These are phyloP conservation scores for Caradrina kadenii DNA, from an alignment of 2,888 invertebrate genomes.

Conservation along the genomic window DNA sequence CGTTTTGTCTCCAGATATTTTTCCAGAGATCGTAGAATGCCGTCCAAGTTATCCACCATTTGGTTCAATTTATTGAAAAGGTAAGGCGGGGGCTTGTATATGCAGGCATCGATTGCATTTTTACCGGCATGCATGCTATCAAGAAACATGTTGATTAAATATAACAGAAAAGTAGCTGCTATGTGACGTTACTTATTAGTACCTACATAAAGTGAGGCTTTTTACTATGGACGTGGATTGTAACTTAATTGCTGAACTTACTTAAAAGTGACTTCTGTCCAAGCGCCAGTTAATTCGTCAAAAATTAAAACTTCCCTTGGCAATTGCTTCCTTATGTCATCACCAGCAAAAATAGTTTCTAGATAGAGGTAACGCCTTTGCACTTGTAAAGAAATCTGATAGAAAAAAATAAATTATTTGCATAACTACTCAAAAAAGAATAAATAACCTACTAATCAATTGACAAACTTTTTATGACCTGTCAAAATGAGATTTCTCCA, in stretches of 20 bases:
- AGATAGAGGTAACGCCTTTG: slow-evolving; percentile 96
- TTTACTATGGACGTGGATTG: too few species aligned
- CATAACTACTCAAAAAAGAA: too few species aligned
- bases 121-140: slow-evolving; percentile 87
- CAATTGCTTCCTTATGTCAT: slow-evolving; percentile 96
- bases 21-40: slow-evolving; percentile 95
- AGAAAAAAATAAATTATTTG: background rate
- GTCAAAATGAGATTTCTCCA: too few species aligned
- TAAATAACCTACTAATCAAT: too few species aligned
- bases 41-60: slow-evolving; percentile 94
- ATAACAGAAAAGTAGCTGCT: background rate
- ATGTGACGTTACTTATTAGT: background rate
- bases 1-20: slow-evolving; percentile 96
- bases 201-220: too few species aligned
- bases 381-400: slow-evolving; percentile 92
- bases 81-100: slow-evolving; percentile 91
- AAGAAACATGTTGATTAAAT: background rate
- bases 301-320: slow-evolving; percentile 94
- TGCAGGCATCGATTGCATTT: slow-evolving; percentile 91
- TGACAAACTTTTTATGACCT: too few species aligned
- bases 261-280: slow-evolving; percentile 92
- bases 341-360: slow-evolving; percentile 96
- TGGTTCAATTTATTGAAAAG: slow-evolving; percentile 92
- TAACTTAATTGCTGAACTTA: slow-evolving; percentile 68
- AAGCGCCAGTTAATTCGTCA: slow-evolving; percentile 93